Evolutionary conservation across 2,888 invertebrate genomes (phyloP).

Genomic region (Drosophila diplacantha): DNA sequence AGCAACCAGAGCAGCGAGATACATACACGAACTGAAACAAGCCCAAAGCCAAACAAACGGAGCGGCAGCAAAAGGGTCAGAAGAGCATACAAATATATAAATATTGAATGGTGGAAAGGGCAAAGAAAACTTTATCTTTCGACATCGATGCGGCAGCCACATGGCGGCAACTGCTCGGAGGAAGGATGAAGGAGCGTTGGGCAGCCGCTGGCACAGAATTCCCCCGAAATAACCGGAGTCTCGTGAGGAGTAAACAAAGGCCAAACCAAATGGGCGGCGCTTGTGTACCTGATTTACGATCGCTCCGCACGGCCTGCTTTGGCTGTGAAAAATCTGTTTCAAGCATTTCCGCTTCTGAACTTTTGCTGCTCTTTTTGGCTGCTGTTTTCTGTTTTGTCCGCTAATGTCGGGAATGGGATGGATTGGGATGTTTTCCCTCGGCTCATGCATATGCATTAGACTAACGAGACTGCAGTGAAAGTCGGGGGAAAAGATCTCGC

Average conservation of each 20-base stretch:
- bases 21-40: slow-evolving; percentile 34
- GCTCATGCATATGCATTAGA: slow-evolving; percentile 41
- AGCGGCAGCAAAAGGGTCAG: slow-evolving; percentile 52
- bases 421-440: slow-evolving; percentile 16
- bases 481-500: slow-evolving; percentile 36
- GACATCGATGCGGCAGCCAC: slow-evolving; percentile 28
- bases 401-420: slow-evolving; percentile 17
- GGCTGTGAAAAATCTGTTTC: slow-evolving; percentile 42
- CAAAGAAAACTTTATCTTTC: slow-evolving; percentile 36
- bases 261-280: slow-evolving; percentile 49
- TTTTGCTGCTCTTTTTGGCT: slow-evolving; percentile 12
- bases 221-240: slow-evolving; percentile 5
- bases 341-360: slow-evolving; percentile 55
- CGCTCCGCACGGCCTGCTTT: slow-evolving; percentile 16
- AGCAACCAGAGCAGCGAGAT: slow-evolving; percentile 17
- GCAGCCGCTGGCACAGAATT: slow-evolving; percentile 25
- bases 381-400: slow-evolving; percentile 16
- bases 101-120: slow-evolving; percentile 25
- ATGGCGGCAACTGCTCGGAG: slow-evolving; percentile 36
- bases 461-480: slow-evolving; percentile 32
- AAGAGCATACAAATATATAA: slow-evolving; percentile 11
- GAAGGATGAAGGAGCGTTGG: slow-evolving; percentile 32
- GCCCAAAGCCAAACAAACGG: slow-evolving; percentile 25
- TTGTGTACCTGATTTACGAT: slow-evolving; percentile 64
- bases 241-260: slow-evolving; percentile 34